These are phyloP conservation scores for Hetaerina americana DNA, from an alignment of 1,140 invertebrate species.

Conservation along the genomic window DNA sequence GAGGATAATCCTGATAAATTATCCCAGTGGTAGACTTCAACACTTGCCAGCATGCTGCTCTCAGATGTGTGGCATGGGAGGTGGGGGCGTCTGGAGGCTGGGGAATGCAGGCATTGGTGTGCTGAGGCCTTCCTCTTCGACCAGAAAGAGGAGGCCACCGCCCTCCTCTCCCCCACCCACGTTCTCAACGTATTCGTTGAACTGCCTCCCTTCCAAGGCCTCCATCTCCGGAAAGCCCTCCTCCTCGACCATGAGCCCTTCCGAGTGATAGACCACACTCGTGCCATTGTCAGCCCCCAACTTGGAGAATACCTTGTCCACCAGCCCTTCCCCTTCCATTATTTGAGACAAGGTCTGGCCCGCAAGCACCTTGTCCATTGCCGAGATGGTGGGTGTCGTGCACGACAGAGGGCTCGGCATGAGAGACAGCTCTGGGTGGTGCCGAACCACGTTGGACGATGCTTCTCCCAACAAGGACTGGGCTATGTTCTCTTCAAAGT, in stretches of 20 bases:
- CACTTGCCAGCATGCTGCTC: no score
- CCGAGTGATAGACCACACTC: background rate
- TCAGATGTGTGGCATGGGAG: no score
- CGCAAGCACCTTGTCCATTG: background rate
- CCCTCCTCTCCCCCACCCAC: background rate
- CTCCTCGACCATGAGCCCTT: background rate
- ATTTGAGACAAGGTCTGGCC: background rate
- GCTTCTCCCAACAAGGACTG: background rate
- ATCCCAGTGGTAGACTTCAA: no score
- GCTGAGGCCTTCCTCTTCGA: background rate
- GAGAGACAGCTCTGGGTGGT: background rate
- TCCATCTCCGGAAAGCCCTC: background rate
- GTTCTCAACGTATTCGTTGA: background rate
- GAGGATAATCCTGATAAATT: no score
- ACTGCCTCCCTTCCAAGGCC: background rate
- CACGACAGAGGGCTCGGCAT: background rate
- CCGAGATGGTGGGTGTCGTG: background rate
- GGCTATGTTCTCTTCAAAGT: background rate
- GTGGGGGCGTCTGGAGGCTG: conserved; percentile 8
- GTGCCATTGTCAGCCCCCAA: background rate
- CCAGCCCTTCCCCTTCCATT: background rate
- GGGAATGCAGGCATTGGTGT: conserved; percentile 10
- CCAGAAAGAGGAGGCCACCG: background rate
- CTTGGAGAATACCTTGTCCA: background rate
- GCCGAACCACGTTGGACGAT: background rate